Evolutionary conservation across 2,888 invertebrate genomes (phyloP), one percentile per base, ranked within the genome.

Genomic region (Acanthosepion esculentum): DNA sequence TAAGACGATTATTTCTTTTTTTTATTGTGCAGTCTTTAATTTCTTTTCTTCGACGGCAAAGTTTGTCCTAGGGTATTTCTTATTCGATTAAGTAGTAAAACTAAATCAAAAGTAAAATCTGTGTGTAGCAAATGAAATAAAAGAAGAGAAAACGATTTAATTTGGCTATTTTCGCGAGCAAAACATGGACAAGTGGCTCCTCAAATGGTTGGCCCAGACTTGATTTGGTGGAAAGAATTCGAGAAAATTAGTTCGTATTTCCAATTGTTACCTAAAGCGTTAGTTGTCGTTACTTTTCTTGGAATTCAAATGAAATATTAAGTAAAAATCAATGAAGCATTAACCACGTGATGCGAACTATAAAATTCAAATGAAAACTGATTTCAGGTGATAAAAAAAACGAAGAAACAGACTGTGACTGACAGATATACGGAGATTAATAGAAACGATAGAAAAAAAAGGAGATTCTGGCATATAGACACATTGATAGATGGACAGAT

Each of bases 251-350:
- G 5, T 33, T 78, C 12, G 18, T n/a, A 12, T 78, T 78, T 78
- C n/a, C n/a, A 12, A 33, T 78, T 33, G 78, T 78, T n/a, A 33
- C 78, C n/a, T n/a, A 15, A 78, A 78, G 78, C n/a, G n/a, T n/a
- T 78, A n/a, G n/a, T n/a, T n/a, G n/a, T 78, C 15, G 78, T 78
- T n/a, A n/a, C 78, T 78, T 78, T 78, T n/a, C 12, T 78, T 33
- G n/a, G n/a, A 78, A 78, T n/a, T 78, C 78, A 78, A 78, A n/a
- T 78, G 78, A 78, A 78, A 78, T n/a, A 33, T 78, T 15, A 78
- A 78, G n/a, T 78, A 78, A 78, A 33, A 78, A 78, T 78, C 78
- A 78, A 78, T 78, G 78, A 78, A 78, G 78, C 78, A 33, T 78
- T 78, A 78, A 78, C 3, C n/a, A 12, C n/a, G n/a, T n/a, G 78